Percentiles rank a stretch among this genome's conserved stretches.
Conservation (phyloP, 2,888 invertebrate genomes). For the Xylota sylvarum region DNA sequence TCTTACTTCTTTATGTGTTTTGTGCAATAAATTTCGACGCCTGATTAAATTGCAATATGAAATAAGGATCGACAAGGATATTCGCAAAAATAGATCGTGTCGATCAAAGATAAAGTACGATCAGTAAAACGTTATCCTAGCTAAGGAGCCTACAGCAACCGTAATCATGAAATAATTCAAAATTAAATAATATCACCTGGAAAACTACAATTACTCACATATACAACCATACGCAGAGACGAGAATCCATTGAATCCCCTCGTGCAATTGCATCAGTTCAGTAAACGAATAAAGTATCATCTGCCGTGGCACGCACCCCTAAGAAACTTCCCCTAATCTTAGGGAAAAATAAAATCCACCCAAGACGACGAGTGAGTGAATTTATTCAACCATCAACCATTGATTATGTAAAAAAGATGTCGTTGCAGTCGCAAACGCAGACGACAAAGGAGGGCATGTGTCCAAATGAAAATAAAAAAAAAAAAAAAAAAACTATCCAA, state of each 20-base stretch:
- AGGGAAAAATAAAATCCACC: constrained; percentile 60
- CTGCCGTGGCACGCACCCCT: constrained; percentile 76
- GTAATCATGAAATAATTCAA: constrained; percentile 67
- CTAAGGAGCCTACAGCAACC: constrained; percentile 29
- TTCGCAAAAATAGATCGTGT: constrained; percentile 34
- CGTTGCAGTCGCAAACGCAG: constrained; percentile 46
- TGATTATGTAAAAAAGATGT: constrained; percentile 70
- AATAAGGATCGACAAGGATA: constrained; percentile 40
- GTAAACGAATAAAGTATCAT: constrained; percentile 62
- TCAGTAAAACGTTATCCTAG: constrained; percentile 36
- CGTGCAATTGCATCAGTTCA: constrained; percentile 67
- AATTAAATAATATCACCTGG: constrained; percentile 75
- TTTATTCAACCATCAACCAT: constrained; percentile 75
- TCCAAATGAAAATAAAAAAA: constrained; percentile 51
- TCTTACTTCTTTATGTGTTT: constrained; percentile 41
- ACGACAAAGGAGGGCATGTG: constrained; percentile 59
- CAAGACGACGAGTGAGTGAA: constrained; percentile 63
- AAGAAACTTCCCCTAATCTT: constrained; percentile 73
- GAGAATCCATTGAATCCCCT: constrained; percentile 16
- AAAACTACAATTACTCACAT: constrained; percentile 30
- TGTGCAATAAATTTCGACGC: constrained; percentile 71
- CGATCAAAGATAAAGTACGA: constrained; percentile 45
- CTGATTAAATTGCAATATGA: constrained; percentile 72
- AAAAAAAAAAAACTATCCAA: constrained; percentile 44
- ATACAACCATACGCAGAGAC: not conserved